Evolutionary conservation across 2,888 invertebrate species (phyloP), one percentile per base, ranked within the genome.

Genomic region (Macrophya alboannulata): DNA sequence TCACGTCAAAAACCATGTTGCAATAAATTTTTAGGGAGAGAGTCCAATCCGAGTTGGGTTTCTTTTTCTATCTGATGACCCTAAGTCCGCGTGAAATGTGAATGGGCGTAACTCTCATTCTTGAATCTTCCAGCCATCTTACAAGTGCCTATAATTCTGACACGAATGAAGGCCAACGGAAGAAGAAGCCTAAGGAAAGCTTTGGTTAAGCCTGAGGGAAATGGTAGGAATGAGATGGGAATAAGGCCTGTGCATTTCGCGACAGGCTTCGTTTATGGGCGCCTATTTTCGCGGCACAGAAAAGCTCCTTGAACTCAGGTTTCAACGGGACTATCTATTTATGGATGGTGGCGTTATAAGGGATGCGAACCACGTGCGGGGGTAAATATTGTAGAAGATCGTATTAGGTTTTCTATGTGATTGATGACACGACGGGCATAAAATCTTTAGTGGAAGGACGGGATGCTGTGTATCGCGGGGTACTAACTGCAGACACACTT

Each of bases 401-500:
- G 68, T 83, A 31, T 83, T 43, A 68, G 83, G 40, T 40, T 45
- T 17, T 21, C 31, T n/a, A 37, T 59, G 83, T 83, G 83, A 83
- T 83, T 83, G 83, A 83, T 83, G 83, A 83, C 68, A 83, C 65
- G 65, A 37, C 65, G 68, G 81, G 81, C 62, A 81, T 81, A 43
- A 59, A 83, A 83, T 68, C 48, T 68, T 48, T 71, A 48, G 68
- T 51, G 31, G 68, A 68, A 37, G 21, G 74, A 74, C 48, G 48
- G 74, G 68, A 48, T 51, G 48, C 68, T 68, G 83, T 37, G 45
- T 62, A 21, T 12, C 5, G 74, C 45, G 45, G 45, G 45, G 21
- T 45, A 25, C 55, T 43, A 62, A 62, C 62, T 9, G 43, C 74
- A 21, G 43, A 72, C 15, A 51, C 31, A 51, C 37, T 51, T 51